These are phyloP conservation scores for Sarcophaga bullata DNA, from an alignment of 1,140 invertebrate species.

Conservation along the genomic window DNA sequence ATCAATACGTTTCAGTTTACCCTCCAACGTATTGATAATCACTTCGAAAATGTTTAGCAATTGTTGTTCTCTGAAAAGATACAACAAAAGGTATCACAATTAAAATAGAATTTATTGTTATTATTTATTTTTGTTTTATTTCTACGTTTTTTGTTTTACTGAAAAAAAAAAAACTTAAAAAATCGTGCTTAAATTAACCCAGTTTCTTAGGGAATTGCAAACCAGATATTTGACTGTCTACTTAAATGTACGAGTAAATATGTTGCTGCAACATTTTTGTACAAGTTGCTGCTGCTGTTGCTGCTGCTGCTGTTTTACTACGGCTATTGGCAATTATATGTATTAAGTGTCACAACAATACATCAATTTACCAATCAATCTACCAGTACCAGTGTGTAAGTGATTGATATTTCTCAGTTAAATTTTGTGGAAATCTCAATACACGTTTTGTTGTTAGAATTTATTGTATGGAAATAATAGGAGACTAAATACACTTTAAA, in stretches of 20 bases:
- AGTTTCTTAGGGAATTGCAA: not conserved
- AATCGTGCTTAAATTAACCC: slow-evolving; percentile 16
- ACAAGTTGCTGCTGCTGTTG: not conserved
- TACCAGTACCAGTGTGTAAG: not conserved
- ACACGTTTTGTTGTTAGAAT: not conserved
- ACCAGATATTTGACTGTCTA: not conserved
- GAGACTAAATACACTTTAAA: too few relatives aligned
- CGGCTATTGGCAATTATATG: not conserved
- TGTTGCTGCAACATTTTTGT: not conserved
- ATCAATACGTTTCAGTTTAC: slow-evolving; percentile 85
- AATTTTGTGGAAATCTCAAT: not conserved
- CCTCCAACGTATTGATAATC: slow-evolving; percentile 86
- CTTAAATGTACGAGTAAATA: not conserved
- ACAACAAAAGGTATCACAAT: slow-evolving; percentile 3
- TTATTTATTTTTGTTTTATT: not conserved
- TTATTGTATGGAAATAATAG: not conserved
- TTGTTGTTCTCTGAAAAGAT: slow-evolving; percentile 83
- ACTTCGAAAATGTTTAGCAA: slow-evolving; percentile 89
- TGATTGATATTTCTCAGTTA: not conserved
- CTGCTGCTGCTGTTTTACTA: not conserved
- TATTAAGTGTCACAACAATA: not conserved
- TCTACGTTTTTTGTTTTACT: not conserved
- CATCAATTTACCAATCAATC: slow-evolving; percentile 18
- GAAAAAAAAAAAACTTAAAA: slow-evolving; percentile 27
- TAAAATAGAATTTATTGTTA: not conserved